These are phyloP conservation scores for Emydura subglobosa DNA, from an alignment of 2,113 vertebrate species.

Conservation along the genomic window DNA sequence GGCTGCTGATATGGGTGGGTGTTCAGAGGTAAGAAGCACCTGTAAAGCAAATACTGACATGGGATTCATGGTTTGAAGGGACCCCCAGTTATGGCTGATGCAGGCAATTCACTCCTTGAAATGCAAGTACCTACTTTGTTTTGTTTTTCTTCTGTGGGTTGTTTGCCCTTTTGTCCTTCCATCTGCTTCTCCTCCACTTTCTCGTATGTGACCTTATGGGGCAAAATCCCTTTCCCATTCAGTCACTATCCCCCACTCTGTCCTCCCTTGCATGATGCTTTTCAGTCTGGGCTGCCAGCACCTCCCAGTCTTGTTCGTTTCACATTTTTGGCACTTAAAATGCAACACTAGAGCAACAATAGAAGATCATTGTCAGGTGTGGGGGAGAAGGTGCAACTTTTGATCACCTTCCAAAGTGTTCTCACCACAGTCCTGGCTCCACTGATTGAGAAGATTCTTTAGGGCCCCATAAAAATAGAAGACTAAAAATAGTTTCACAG, in stretches of 20 bases:
- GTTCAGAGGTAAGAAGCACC: conserved; percentile 27
- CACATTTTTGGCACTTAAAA: conserved; percentile 41
- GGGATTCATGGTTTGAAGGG: conserved; percentile 12
- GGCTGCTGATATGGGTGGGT: neutral
- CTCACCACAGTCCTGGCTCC: conserved; percentile 71
- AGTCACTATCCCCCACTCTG: neutral
- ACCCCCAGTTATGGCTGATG: conserved; percentile 2
- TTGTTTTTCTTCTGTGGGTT: conserved; percentile 15
- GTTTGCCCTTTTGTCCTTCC: conserved; percentile 41
- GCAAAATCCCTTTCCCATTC: conserved; percentile 20
- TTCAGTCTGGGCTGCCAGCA: conserved; percentile 42
- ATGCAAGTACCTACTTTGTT: conserved; percentile 9
- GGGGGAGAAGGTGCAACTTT: conserved; percentile 69
- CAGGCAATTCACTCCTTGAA: neutral
- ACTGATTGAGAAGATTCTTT: conserved; percentile 57
- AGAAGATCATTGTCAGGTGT: conserved; percentile 65
- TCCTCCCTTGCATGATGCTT: neutral
- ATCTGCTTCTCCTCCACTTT: conserved; percentile 18
- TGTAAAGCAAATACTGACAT: conserved; percentile 17
- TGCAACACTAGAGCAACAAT: conserved; percentile 61
- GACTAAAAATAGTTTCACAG: conserved; percentile 73
- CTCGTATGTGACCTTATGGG: neutral
- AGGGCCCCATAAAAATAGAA: conserved; percentile 66
- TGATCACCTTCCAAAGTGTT: conserved; percentile 67
- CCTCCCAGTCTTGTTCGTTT: conserved; percentile 55